phyloP scores from a whole-genome alignment of 2,113 vertebrate genomes.

The Tonatia bakeri region DNA sequence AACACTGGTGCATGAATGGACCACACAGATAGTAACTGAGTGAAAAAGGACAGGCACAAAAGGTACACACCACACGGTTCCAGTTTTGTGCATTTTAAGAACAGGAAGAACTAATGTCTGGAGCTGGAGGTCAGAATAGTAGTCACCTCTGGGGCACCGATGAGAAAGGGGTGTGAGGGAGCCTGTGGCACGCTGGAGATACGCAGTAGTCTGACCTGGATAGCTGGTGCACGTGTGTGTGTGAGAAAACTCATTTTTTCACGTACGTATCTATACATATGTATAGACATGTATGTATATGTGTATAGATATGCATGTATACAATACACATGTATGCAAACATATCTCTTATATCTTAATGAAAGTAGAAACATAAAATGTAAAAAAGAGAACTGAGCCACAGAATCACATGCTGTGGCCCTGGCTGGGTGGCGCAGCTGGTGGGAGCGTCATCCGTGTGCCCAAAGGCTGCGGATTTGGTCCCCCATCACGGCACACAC shows the following conservation, averaged over 20 bases:
- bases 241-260: neutral
- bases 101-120: neutral
- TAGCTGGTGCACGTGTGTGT: neutral
- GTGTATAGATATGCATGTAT: too few species aligned
- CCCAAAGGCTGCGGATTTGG: too few species aligned
- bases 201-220: neutral
- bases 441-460: too few species aligned
- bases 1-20: neutral
- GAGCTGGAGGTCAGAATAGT: neutral
- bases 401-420: neutral
- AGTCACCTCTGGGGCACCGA: neutral
- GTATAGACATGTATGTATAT: too few species aligned
- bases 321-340: too few species aligned
- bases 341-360: neutral
- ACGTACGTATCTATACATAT: too few species aligned
- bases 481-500: too few species aligned
- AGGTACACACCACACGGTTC: neutral
- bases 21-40: neutral
- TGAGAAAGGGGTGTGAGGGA: neutral
- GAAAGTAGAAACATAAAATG: neutral
- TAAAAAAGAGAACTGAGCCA: neutral
- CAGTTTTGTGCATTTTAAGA: neutral
- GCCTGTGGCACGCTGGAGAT: neutral
- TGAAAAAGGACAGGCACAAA: neutral
- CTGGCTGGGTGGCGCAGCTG: too few species aligned